phyloP scores from a whole-genome alignment of 2,888 invertebrate genomes.

The Poecilus cupreus region DNA sequence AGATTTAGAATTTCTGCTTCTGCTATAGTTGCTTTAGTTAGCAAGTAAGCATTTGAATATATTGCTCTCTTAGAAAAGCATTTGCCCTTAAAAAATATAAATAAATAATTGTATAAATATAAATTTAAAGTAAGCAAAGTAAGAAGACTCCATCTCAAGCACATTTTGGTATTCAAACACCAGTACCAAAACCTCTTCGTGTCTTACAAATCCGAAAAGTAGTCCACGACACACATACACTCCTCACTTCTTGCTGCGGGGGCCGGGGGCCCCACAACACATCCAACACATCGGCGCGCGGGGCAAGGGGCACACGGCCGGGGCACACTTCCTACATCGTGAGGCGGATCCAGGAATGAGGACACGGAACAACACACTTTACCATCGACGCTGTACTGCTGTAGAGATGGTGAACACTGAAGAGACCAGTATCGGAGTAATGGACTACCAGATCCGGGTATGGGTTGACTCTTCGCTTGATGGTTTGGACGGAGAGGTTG shows the following conservation, averaged over 20 bases:
- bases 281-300: constrained; percentile 62
- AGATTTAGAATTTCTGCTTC: no score
- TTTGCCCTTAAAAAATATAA: no score
- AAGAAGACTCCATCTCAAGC: no score
- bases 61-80: no score
- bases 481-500: not conserved
- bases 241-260: not conserved
- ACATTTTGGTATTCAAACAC: no score
- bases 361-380: constrained; percentile 65
- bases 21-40: no score
- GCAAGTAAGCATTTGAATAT: not conserved
- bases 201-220: constrained; percentile 64
- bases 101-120: no score
- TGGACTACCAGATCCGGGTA: constrained; percentile 12
- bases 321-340: constrained; percentile 71
- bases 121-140: no score
- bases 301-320: constrained; percentile 64
- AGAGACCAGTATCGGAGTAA: no score
- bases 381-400: not conserved
- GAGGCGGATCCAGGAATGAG: constrained; percentile 70
- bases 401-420: constrained; percentile 13
- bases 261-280: constrained; percentile 17
- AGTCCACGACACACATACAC: constrained; percentile 69
- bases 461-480: not conserved
- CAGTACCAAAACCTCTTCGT: constrained; percentile 14